Evolutionary conservation across 1,140 invertebrate genomes (phyloP).

Genomic region (Contarinia nasturtii): DNA sequence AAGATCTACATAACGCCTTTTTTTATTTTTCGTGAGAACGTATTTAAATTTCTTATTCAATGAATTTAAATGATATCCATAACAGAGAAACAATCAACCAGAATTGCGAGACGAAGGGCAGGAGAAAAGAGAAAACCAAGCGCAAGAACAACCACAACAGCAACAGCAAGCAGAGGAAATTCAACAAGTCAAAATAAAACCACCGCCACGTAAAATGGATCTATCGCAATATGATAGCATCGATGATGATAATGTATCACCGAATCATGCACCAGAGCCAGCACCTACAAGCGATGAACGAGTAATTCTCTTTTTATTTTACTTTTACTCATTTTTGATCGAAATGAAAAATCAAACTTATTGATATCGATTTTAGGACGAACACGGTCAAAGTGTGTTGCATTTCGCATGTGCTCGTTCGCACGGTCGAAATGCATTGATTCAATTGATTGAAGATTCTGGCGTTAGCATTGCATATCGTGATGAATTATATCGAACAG

Average conservation of each 20-base stretch:
- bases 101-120: not conserved
- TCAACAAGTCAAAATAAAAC: not conserved
- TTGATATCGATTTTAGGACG: conserved; percentile 28
- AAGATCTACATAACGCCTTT: no score
- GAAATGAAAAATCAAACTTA: no score
- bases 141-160: not conserved
- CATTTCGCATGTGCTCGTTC: conserved; percentile 67
- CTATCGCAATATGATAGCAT: not conserved
- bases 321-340: not conserved
- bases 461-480: conserved; percentile 57
- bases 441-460: conserved; percentile 55
- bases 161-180: not conserved
- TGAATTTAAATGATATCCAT: no score
- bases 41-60: no score
- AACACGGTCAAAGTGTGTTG: conserved; percentile 72
- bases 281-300: conserved; percentile 38
- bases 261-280: conserved; percentile 31
- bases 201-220: no score
- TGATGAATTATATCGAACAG: conserved; percentile 67
- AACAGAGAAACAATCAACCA: not conserved
- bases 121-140: no score
- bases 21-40: no score
- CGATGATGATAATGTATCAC: conserved; percentile 4
- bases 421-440: conserved; percentile 53
- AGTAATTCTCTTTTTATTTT: conserved; percentile 21